phyloP scores from a whole-genome alignment of 2,113 vertebrate species.

The Xiphias gladius region DNA sequence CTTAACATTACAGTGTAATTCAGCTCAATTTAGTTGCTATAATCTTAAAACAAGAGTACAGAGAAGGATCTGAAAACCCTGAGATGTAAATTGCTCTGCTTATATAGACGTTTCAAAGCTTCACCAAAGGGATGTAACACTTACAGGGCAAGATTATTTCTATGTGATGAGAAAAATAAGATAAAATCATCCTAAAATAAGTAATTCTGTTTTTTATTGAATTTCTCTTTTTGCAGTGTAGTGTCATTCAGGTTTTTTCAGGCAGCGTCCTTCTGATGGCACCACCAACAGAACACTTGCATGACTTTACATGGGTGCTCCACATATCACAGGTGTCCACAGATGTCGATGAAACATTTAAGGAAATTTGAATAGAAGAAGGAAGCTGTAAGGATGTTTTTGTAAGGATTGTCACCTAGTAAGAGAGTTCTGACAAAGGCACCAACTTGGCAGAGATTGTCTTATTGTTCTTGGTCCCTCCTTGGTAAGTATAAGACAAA shows the following conservation, averaged over 20 bases:
- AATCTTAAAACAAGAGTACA: not conserved
- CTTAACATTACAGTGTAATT: not conserved
- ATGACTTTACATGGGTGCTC: constrained; percentile 24
- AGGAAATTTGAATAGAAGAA: not conserved
- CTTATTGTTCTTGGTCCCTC: constrained; percentile 21
- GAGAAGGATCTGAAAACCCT: not conserved
- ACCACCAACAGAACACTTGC: constrained; percentile 24
- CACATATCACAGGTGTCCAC: constrained; percentile 6
- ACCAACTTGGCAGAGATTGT: constrained; percentile 6
- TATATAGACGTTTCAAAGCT: not conserved
- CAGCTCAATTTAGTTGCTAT: not conserved
- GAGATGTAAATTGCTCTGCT: not conserved
- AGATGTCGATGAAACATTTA: constrained; percentile 24
- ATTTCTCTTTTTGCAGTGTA: constrained; percentile 58
- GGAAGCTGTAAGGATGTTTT: constrained; percentile 27
- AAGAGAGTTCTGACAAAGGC: constrained; percentile 39
- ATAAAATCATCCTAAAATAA: not conserved
- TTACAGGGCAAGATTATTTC: not conserved
- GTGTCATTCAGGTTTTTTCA: constrained; percentile 5
- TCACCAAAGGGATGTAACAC: not conserved
- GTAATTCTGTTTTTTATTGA: not conserved
- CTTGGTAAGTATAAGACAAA: constrained; percentile 53
- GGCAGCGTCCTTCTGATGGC: constrained; percentile 34
- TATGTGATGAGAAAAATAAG: constrained; percentile 5
- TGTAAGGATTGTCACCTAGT: constrained; percentile 7